Evolutionary conservation across 2,888 invertebrate genomes (phyloP).

Genomic region (Amphipoea oculea): DNA sequence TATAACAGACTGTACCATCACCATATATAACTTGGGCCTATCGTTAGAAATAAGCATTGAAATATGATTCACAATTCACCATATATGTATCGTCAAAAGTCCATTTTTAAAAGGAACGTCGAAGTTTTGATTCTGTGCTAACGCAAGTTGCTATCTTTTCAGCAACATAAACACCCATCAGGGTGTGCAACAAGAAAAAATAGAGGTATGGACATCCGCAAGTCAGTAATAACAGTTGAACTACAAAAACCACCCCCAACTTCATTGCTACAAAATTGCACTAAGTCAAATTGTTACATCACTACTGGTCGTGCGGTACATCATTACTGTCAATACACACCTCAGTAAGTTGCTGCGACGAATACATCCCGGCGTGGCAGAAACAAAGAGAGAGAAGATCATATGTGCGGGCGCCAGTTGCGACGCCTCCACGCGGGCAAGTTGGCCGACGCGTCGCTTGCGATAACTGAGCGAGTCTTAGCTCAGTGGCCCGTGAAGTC

Average conservation of each 20-base stretch:
- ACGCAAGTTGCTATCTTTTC: background rate
- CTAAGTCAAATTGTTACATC: background rate
- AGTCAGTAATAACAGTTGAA: background rate
- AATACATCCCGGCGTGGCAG: constrained; percentile 95
- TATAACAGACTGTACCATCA: too few species aligned
- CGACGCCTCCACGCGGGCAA: constrained; percentile 98
- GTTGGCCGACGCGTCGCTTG: constrained; percentile 94
- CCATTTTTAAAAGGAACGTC: background rate
- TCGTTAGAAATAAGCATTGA: background rate
- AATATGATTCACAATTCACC: background rate
- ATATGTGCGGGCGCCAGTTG: constrained; percentile 95
- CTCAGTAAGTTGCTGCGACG: constrained; percentile 96
- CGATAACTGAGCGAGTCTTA: constrained; percentile 96
- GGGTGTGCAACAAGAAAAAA: background rate
- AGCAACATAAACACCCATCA: background rate
- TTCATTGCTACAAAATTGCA: background rate
- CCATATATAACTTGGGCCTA: background rate
- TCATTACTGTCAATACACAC: constrained; percentile 81
- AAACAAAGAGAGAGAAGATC: constrained; percentile 96
- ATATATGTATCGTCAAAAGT: background rate
- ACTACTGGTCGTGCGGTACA: background rate
- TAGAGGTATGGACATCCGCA: background rate
- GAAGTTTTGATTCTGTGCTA: background rate
- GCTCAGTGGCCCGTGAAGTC: constrained; percentile 95
- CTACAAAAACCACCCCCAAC: rapidly evolving